These are phyloP conservation scores for Drymonia ruficornis DNA, from an alignment of 2,888 invertebrate species.

Conservation along the genomic window DNA sequence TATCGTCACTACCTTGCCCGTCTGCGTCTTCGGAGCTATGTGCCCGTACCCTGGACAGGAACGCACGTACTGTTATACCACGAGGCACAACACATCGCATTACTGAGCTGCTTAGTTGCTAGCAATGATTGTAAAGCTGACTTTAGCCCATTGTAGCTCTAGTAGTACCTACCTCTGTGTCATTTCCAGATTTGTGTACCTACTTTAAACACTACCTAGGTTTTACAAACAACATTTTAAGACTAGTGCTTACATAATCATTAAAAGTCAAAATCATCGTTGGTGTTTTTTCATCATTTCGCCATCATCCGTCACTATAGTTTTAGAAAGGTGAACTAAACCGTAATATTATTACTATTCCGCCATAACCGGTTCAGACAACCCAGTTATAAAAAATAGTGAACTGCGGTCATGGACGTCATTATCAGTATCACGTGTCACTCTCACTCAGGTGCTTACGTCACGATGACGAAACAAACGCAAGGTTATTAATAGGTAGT, in stretches of 20 bases:
- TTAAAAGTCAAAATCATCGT: too few relatives aligned
- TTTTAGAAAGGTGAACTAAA: not conserved
- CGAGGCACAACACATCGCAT: too few relatives aligned
- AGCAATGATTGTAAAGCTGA: too few relatives aligned
- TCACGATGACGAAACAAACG: not conserved
- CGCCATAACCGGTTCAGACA: not conserved
- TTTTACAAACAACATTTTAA: too few relatives aligned
- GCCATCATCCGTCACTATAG: too few relatives aligned
- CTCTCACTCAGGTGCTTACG: not conserved
- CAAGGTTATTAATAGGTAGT: not conserved
- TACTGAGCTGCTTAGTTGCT: too few relatives aligned
- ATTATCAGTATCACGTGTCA: not conserved
- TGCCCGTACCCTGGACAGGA: slow-evolving; percentile 93
- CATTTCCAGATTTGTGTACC: too few relatives aligned
- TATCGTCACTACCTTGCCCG: slow-evolving; percentile 97
- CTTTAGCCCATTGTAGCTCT: too few relatives aligned
- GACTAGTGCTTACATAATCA: not conserved
- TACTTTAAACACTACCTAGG: too few relatives aligned
- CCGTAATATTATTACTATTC: not conserved
- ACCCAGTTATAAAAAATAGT: not conserved
- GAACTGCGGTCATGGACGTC: slow-evolving; percentile 1
- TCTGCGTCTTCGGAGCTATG: slow-evolving; percentile 96
- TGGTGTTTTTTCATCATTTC: too few relatives aligned
- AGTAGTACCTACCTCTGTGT: too few relatives aligned
- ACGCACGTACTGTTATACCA: not conserved